Evolutionary conservation across 2,113 vertebrate species (phyloP), one percentile per base, ranked within the genome.

Genomic region (Nannospalax galili): DNA sequence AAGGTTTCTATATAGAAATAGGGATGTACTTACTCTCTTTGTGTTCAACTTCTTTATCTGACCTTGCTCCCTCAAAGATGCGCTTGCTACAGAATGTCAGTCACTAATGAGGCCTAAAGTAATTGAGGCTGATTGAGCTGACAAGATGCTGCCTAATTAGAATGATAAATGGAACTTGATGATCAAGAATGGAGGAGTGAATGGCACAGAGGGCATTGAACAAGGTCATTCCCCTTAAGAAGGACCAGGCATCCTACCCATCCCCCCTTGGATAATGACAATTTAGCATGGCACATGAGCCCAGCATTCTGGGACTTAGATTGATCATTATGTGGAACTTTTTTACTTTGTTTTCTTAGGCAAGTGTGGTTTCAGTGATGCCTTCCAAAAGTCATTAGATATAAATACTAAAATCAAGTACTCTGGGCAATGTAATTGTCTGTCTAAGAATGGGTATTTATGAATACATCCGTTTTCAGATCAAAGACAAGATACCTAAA

Each of bases 41-140:
- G 77, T 96, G 89, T 84, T 97, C 93, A 95, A 97, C 96, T 98
- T 97, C 98, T 97, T 98, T 98, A 97, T 97, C 92, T 98, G 98
- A 98, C 98, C 98, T 98, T 98, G 98, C 95, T 98, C 98, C 97
- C 96, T 98, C 94, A 96, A 97, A 98, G 97, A 98, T 98, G 96
- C 92, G 86, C 98, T 98, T 98, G 98, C 97, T 98, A 98, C 98
- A 98, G 92, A 96, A 98, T 99, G 98, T 99, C 99, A 98, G 98
- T 98, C 99, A 98, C 98, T 99, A 99, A 99, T 99, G 98, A 99
- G 98, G 98, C 98, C 98, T 98, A 98, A 98, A 98, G 98, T 99
- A 99, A 99, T 99, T 99, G 99, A 98, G 98, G 97, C 98, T 99
- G 99, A 99, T 99, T 98, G 98, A 99, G 97, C 98, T 98, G 98